Conservation (phyloP, 2,113 vertebrate genomes). For the Puffinus mauretanicus region DNA sequence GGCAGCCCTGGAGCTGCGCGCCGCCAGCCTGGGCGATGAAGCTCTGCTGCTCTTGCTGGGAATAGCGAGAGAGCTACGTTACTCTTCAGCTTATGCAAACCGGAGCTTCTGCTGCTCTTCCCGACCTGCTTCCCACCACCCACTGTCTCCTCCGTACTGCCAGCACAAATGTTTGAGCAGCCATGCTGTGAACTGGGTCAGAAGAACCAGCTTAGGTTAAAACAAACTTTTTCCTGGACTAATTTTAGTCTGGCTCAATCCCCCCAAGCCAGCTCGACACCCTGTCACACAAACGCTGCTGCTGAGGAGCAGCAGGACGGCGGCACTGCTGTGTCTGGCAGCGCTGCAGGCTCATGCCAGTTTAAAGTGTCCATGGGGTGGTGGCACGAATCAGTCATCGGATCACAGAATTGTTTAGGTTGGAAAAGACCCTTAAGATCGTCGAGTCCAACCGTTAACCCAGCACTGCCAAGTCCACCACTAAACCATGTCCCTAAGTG, state of each 20-base stretch:
- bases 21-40: not conserved
- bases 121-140: not conserved
- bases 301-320: not conserved
- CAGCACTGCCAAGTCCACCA: rapidly evolving
- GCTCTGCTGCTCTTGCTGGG: not conserved
- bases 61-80: rapidly evolving
- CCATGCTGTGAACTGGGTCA: not conserved
- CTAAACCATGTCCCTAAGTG: too few relatives aligned
- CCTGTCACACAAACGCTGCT: too few relatives aligned
- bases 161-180: too few relatives aligned
- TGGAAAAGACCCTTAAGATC: not conserved
- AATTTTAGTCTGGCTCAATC: not conserved
- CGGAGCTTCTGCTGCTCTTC: not conserved
- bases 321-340: not conserved
- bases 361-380: rapidly evolving
- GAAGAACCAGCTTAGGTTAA: not conserved
- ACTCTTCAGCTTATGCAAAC: too few relatives aligned
- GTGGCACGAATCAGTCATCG: not conserved
- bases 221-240: not conserved
- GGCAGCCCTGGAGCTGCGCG: not conserved
- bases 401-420: rapidly evolving
- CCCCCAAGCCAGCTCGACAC: not conserved
- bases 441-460: rapidly evolving
- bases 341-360: rapidly evolving
- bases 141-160: not conserved